Evolutionary conservation across 1,140 invertebrate species (phyloP).

Genomic region (Battus philenor): DNA sequence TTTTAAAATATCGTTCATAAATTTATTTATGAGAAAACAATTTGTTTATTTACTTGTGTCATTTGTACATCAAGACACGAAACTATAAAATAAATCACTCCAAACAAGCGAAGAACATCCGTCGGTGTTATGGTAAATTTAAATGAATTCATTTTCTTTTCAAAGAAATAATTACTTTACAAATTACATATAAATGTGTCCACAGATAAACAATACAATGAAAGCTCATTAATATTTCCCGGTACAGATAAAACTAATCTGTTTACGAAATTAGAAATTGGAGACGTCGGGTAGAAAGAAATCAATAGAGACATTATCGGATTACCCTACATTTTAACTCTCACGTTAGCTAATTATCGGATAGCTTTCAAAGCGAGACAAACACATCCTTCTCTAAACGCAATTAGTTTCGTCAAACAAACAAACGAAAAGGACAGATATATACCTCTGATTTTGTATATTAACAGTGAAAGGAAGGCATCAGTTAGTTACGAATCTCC

Average conservation of each 20-base stretch:
- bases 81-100: neutral
- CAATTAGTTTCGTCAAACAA: constrained; percentile 6
- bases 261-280: constrained; percentile 8
- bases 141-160: too few relatives aligned
- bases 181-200: too few relatives aligned
- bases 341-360: constrained; percentile 10
- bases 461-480: neutral
- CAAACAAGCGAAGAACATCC: neutral
- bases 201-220: neutral
- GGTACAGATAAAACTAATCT: constrained; percentile 2
- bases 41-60: too few relatives aligned
- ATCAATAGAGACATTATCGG: constrained; percentile 1
- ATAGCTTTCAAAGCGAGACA: constrained; percentile 6
- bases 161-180: too few relatives aligned
- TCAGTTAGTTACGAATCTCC: neutral
- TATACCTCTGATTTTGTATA: constrained; percentile 4
- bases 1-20: too few relatives aligned
- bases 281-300: constrained; percentile 3
- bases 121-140: too few relatives aligned
- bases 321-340: constrained; percentile 10
- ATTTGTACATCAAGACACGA: too few relatives aligned
- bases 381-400: constrained; percentile 9
- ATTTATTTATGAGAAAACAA: too few relatives aligned
- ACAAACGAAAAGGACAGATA: constrained; percentile 7
- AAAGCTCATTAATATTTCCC: too few relatives aligned